Evolutionary conservation across 2,888 invertebrate genomes (phyloP).

Genomic region (Rhorus exstirpatorius): DNA sequence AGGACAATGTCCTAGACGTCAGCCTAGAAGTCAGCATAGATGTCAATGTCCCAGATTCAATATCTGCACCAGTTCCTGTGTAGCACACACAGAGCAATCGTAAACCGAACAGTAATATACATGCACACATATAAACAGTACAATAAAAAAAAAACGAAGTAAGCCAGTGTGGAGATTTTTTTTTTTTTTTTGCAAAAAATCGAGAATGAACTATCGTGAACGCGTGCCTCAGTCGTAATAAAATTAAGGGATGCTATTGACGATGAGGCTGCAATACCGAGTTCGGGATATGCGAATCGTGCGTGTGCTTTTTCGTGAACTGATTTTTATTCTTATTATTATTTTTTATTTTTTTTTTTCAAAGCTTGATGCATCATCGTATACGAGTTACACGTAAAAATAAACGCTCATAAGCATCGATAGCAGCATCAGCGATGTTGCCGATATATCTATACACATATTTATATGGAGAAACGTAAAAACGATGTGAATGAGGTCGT

Average conservation of each 20-base stretch:
- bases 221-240: constrained; percentile 10
- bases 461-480: constrained; percentile 12
- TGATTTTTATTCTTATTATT: too few relatives aligned
- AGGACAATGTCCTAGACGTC: too few relatives aligned
- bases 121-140: constrained; percentile 9
- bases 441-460: constrained; percentile 15
- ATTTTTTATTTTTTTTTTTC: constrained; percentile 25
- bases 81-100: too few relatives aligned
- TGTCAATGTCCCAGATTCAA: too few relatives aligned
- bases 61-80: constrained; percentile 27
- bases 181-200: constrained; percentile 15
- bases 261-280: constrained; percentile 16
- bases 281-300: constrained; percentile 27
- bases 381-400: constrained; percentile 33
- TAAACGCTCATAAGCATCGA: constrained; percentile 37
- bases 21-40: too few relatives aligned
- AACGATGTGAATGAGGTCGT: constrained; percentile 33
- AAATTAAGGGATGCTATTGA: constrained; percentile 40
- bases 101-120: neutral
- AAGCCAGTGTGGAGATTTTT: constrained; percentile 14
- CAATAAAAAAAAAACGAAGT: constrained; percentile 24
- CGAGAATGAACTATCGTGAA: constrained; percentile 46
- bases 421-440: constrained; percentile 58
- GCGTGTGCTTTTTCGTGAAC: constrained; percentile 53
- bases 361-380: constrained; percentile 63